Percentiles rank a stretch among this genome's conserved stretches.
Evolutionary conservation across 2,113 vertebrate species (phyloP).

Genomic region (Nycticebus coucang): DNA sequence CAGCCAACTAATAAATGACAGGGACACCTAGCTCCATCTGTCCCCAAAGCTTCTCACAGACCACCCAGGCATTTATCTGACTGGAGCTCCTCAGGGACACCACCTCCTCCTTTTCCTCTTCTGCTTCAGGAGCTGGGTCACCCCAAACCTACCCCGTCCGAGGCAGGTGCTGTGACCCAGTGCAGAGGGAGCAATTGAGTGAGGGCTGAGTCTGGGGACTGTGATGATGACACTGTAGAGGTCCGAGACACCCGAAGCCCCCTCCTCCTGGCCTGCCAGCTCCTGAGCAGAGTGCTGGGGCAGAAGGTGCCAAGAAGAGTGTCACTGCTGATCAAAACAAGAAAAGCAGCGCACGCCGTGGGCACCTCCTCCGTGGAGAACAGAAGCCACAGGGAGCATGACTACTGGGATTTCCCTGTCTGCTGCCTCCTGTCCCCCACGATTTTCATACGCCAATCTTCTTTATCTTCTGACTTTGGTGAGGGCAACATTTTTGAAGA

Average conservation of each 20-base stretch:
- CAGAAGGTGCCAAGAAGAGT: background rate
- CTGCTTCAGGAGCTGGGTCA: background rate
- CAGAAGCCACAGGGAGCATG: background rate
- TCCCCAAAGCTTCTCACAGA: background rate
- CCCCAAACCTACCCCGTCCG: background rate
- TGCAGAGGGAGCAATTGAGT: background rate
- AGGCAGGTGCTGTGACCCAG: too few species aligned
- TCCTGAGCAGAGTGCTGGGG: background rate
- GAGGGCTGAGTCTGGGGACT: background rate
- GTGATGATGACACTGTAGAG: too few species aligned
- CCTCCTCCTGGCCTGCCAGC: background rate
- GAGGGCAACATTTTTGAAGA: background rate
- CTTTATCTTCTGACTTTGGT: slow-evolving; percentile 16
- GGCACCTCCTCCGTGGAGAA: background rate
- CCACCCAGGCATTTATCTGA: too few species aligned
- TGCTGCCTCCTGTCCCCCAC: fast-evolving
- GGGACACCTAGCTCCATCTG: background rate
- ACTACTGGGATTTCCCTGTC: background rate
- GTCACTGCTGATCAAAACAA: background rate
- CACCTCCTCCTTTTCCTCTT: background rate
- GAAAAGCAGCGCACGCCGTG: background rate
- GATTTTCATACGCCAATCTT: background rate
- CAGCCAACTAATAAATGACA: background rate
- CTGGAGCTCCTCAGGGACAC: background rate
- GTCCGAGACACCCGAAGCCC: background rate